Conservation (phyloP, 2,113 vertebrate genomes). For the Mirounga angustirostris region DNA sequence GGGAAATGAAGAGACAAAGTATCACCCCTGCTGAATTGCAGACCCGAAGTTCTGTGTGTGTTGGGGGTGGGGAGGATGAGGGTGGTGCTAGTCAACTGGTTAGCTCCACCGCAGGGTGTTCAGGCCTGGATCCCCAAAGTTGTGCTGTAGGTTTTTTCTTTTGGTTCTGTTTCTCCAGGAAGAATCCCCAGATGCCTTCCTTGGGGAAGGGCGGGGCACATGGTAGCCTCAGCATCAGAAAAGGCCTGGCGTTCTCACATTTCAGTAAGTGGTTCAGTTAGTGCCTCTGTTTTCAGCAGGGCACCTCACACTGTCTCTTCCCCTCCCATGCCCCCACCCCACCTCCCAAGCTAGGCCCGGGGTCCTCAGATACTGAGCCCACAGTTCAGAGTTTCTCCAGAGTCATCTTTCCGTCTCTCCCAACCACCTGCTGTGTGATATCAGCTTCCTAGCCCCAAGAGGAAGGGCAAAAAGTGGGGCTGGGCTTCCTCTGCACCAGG, state of each 20-base stretch:
- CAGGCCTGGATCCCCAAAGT: not conserved
- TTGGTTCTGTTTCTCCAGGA: not conserved
- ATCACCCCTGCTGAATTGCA: not conserved
- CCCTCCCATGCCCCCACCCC: not conserved
- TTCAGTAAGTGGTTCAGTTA: not conserved
- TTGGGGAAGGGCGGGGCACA: not conserved
- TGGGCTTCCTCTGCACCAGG: not conserved
- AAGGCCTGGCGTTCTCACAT: not conserved
- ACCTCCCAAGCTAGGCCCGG: not conserved
- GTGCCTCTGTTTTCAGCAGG: not conserved
- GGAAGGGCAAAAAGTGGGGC: not conserved
- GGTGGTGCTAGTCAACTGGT: not conserved
- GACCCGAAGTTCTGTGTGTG: not conserved
- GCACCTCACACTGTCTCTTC: not conserved
- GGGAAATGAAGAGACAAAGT: not conserved
- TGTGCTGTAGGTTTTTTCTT: not conserved
- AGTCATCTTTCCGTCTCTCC: not conserved
- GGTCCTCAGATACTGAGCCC: not conserved
- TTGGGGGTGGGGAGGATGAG: too few relatives aligned
- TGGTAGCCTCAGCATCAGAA: not conserved
- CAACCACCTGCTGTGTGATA: not conserved
- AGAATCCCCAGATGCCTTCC: not conserved
- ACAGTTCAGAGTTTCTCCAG: not conserved
- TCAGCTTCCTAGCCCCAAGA: not conserved
- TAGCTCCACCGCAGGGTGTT: not conserved